phyloP scores from a whole-genome alignment of 2,113 vertebrate genomes.

The Acanthochromis polyacanthus region DNA sequence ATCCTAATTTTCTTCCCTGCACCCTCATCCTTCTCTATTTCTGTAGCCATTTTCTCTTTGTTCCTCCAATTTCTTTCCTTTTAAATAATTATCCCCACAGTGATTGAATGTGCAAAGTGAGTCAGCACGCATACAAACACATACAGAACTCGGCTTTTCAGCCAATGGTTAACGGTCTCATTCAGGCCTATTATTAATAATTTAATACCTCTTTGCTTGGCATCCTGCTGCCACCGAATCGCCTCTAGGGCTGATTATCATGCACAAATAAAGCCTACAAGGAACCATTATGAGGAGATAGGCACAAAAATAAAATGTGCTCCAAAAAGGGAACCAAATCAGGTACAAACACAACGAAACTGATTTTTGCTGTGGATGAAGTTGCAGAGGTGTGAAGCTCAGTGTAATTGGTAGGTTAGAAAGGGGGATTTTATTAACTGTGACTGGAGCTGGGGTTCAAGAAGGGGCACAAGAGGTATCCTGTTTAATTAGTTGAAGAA shows the following conservation, averaged over 20 bases:
- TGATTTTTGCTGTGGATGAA: not conserved
- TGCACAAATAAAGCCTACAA: constrained; percentile 36
- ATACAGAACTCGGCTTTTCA: constrained; percentile 19
- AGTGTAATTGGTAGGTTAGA: not conserved
- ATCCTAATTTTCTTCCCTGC: constrained; percentile 42
- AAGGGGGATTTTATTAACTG: constrained; percentile 3
- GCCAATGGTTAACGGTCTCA: constrained; percentile 55
- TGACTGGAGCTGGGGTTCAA: not conserved
- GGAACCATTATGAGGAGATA: constrained; percentile 5
- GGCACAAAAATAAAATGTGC: constrained; percentile 2
- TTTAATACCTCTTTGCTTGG: constrained; percentile 55
- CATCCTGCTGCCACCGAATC: constrained; percentile 58
- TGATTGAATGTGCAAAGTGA: constrained; percentile 35
- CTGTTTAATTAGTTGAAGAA: no score
- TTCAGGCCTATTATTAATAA: constrained; percentile 63
- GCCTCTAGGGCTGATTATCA: constrained; percentile 26
- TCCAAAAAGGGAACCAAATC: not conserved
- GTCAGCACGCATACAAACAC: constrained; percentile 21
- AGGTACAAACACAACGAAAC: not conserved
- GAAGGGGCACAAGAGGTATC: not conserved
- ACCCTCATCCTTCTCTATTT: constrained; percentile 32
- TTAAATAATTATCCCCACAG: constrained; percentile 61
- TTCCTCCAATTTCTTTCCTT: constrained; percentile 43
- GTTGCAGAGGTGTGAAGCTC: no score
- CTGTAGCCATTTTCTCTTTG: constrained; percentile 47